Evolutionary conservation across 2,888 invertebrate species (phyloP).

Genomic region (Drosophila lutescens): DNA sequence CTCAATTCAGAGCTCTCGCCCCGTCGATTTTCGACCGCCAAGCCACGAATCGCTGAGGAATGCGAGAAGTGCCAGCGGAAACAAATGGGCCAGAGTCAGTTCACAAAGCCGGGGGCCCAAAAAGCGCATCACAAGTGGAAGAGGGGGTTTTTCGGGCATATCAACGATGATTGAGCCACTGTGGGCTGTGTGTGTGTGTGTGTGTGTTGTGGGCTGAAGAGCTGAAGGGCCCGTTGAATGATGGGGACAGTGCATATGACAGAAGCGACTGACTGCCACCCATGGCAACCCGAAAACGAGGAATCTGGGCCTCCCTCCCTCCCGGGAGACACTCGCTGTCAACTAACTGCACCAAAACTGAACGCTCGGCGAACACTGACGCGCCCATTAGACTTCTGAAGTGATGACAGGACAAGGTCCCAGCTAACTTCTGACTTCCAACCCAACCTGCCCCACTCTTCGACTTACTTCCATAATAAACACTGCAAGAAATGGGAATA

Average conservation of each 20-base stretch:
- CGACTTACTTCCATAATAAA: conserved; percentile 6
- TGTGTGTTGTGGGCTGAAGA: conserved; percentile 5
- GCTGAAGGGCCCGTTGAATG: conserved; percentile 36
- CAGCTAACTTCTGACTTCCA: conserved; percentile 31
- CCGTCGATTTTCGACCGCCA: conserved; percentile 11
- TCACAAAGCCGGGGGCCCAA: conserved; percentile 17
- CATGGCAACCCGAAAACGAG: background rate
- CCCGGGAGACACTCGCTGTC: conserved; percentile 27
- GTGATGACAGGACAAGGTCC: conserved; percentile 57
- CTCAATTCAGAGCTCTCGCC: conserved; percentile 6
- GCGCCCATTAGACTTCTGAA: conserved; percentile 51
- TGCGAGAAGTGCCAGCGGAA: conserved; percentile 20
- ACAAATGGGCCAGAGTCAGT: conserved; percentile 28
- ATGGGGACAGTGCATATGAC: conserved; percentile 56
- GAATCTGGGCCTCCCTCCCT: background rate
- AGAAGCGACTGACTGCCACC: conserved; percentile 37
- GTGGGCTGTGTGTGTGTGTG: background rate
- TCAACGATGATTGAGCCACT: conserved; percentile 40
- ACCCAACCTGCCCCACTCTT: conserved; percentile 5
- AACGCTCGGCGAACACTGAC: conserved; percentile 38
- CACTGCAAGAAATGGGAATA: conserved; percentile 6
- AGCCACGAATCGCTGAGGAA: conserved; percentile 23
- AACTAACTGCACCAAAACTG: conserved; percentile 55
- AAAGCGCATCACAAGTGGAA: conserved; percentile 35
- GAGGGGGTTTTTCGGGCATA: conserved; percentile 5